Evolutionary conservation across 2,888 invertebrate species (phyloP).

Genomic region (Sinotaia quadrata): DNA sequence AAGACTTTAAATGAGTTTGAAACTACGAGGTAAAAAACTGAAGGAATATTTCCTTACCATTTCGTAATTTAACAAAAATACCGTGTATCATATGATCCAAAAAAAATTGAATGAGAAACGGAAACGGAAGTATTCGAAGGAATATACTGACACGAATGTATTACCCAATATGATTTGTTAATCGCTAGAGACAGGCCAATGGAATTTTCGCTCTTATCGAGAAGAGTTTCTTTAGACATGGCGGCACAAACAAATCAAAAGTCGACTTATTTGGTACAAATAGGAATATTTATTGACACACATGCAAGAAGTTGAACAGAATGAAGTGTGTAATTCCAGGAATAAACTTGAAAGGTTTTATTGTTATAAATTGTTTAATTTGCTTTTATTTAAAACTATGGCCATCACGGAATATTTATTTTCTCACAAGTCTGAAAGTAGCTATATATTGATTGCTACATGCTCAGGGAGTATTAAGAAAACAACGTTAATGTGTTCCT

Average conservation of each 20-base stretch:
- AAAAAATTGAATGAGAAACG: neutral
- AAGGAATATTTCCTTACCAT: no score
- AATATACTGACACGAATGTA: neutral
- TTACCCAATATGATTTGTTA: neutral
- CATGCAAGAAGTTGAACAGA: neutral
- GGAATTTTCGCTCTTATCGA: neutral
- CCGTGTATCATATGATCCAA: no score
- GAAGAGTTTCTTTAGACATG: neutral
- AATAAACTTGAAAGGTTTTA: conserved; percentile 82
- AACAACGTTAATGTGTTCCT: no score
- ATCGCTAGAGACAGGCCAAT: neutral
- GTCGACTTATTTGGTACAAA: neutral
- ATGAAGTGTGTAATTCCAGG: conserved; percentile 87
- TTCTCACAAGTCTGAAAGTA: no score
- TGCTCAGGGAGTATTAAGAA: no score
- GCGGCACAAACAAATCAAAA: conserved; percentile 22
- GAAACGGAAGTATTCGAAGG: neutral
- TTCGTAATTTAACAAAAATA: no score
- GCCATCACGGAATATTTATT: no score
- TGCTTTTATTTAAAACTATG: no score
- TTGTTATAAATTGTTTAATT: no score
- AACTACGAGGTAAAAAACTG: no score
- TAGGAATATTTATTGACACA: neutral
- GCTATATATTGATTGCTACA: no score
- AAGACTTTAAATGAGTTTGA: no score